Evolutionary conservation across 2,888 invertebrate species (phyloP).

Genomic region (Chelonus formosanus): DNA sequence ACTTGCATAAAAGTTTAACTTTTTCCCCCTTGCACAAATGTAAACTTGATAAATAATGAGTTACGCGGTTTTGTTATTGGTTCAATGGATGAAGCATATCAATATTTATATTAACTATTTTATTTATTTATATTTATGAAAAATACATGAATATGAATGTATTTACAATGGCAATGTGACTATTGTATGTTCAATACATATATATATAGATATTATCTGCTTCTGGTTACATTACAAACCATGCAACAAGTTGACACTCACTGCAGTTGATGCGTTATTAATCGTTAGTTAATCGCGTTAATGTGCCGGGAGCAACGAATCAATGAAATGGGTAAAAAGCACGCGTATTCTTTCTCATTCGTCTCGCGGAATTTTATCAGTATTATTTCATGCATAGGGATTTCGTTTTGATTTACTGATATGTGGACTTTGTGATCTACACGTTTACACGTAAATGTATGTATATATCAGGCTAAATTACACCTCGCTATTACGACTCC

Average conservation of each 20-base stretch:
- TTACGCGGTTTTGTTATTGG: too few species aligned
- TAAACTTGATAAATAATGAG: too few species aligned
- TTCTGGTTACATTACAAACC: conserved; percentile 20
- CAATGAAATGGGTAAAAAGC: conserved; percentile 21
- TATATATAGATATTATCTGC: background rate
- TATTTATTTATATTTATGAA: too few species aligned
- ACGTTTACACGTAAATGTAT: conserved; percentile 20
- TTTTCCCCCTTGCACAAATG: too few species aligned
- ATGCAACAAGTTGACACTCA: conserved; percentile 62
- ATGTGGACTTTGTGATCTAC: conserved; percentile 47
- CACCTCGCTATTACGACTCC: background rate
- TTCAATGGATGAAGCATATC: too few species aligned
- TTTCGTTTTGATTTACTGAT: conserved; percentile 59
- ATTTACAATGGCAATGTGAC: background rate
- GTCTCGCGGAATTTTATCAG: conserved; percentile 53
- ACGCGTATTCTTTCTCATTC: conserved; percentile 17
- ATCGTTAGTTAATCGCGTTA: conserved; percentile 65
- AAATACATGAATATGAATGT: too few species aligned
- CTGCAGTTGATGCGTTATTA: conserved; percentile 65
- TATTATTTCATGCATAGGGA: conserved; percentile 53
- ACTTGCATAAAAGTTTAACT: too few species aligned
- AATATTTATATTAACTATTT: too few species aligned
- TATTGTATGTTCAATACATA: background rate
- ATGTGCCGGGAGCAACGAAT: conserved; percentile 51
- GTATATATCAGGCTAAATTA: conserved; percentile 11